A percentile compares a stretch with the other conserved stretches of the same genome.
Conservation (phyloP, 2,888 invertebrate species). For the Leistus spinibarbis region DNA sequence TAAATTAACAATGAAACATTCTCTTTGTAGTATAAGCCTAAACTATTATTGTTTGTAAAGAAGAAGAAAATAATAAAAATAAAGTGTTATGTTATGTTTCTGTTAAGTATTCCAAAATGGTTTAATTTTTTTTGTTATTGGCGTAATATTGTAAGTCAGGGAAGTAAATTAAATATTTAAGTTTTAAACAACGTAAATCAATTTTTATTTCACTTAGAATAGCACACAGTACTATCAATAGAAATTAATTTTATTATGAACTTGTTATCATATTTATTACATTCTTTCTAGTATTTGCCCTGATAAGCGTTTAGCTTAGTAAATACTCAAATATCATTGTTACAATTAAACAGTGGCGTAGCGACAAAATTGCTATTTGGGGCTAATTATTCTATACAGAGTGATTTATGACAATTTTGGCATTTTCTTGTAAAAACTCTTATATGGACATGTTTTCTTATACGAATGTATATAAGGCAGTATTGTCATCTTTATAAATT, state of each 20-base stretch:
- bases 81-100: background rate
- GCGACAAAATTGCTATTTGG: background rate
- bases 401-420: no score
- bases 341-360: background rate
- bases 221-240: background rate
- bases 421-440: no score
- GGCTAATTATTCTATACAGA: background rate
- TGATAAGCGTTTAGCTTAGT: background rate
- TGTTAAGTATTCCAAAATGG: slow-evolving; percentile 21
- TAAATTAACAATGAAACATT: background rate
- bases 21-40: slow-evolving; percentile 22
- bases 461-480: no score
- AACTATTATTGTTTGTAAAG: slow-evolving; percentile 29
- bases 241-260: background rate
- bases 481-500: no score
- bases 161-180: slow-evolving; percentile 29
- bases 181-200: background rate
- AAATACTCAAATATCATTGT: background rate
- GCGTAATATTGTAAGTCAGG: slow-evolving; percentile 26
- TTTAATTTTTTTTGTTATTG: slow-evolving; percentile 19
- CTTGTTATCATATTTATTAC: background rate
- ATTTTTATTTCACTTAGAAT: background rate
- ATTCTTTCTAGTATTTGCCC: background rate
- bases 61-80: slow-evolving; percentile 1
- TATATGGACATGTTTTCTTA: no score